Percentiles rank a stretch among this genome's conserved stretches.
These are phyloP conservation scores for Tineola bisselliella DNA, from an alignment of 2,888 invertebrate species.

Conservation along the genomic window DNA sequence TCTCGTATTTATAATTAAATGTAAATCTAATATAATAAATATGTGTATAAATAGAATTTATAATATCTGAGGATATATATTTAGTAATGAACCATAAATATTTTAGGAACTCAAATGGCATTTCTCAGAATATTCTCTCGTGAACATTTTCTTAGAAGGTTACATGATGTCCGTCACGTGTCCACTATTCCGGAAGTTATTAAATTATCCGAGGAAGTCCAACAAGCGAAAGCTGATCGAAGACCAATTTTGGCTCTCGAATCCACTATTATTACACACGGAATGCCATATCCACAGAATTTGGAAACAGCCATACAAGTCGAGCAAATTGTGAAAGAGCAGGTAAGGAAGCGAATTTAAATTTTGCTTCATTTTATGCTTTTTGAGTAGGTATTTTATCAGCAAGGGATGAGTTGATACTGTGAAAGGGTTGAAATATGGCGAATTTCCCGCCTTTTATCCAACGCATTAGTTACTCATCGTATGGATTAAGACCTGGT, in stretches of 20 bases:
- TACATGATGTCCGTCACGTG: neutral
- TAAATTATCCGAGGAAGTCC: constrained; percentile 68
- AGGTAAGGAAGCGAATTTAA: constrained; percentile 53
- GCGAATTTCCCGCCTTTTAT: too few species aligned
- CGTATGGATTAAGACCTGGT: neutral
- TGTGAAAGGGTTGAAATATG: too few species aligned
- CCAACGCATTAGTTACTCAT: neutral
- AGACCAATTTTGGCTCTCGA: constrained; percentile 92
- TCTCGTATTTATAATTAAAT: too few species aligned
- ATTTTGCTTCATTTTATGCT: neutral
- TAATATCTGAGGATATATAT: neutral
- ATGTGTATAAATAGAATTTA: neutral
- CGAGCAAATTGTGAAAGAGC: constrained; percentile 77
- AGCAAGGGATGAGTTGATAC: too few species aligned
- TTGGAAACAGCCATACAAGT: constrained; percentile 84
- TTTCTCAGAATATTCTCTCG: neutral
- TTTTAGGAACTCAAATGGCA: neutral
- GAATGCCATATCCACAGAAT: constrained; percentile 95
- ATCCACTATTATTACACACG: constrained; percentile 98
- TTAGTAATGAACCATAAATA: too few species aligned
- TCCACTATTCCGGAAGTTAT: neutral
- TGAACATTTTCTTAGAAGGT: neutral
- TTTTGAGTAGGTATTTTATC: neutral
- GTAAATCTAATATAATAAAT: neutral
- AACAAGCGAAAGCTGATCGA: constrained; percentile 67